These are phyloP conservation scores for Xestia xanthographa DNA, from an alignment of 2,888 invertebrate genomes.

Conservation along the genomic window DNA sequence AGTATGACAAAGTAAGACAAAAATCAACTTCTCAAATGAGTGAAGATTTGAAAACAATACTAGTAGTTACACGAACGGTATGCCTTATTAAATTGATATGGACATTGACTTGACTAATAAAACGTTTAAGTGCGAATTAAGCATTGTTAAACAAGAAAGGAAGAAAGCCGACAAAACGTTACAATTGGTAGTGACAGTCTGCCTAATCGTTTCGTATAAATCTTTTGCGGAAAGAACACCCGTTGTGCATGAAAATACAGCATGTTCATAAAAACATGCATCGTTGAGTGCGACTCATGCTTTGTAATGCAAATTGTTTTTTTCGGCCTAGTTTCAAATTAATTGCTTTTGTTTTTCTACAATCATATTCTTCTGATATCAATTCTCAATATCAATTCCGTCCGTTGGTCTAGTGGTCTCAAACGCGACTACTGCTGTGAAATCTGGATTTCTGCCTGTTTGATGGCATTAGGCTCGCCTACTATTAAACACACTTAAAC, in stretches of 20 bases:
- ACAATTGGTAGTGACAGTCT: slow-evolving; percentile 29
- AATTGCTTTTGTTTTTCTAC: slow-evolving; percentile 22
- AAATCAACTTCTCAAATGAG: neutral
- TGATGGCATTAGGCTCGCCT: too few relatives aligned
- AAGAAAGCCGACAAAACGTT: slow-evolving; percentile 25
- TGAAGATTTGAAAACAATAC: too few relatives aligned
- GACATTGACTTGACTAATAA: neutral
- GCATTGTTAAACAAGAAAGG: slow-evolving; percentile 9
- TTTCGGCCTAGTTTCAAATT: slow-evolving; percentile 32
- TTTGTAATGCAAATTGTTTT: slow-evolving; percentile 41
- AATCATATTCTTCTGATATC: too few relatives aligned
- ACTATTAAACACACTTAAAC: too few relatives aligned
- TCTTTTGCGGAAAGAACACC: slow-evolving; percentile 47
- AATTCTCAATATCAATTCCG: too few relatives aligned
- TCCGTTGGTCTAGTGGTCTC: too few relatives aligned
- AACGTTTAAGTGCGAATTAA: neutral
- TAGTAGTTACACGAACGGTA: neutral
- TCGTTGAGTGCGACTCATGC: slow-evolving; percentile 34
- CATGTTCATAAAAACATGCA: slow-evolving; percentile 36
- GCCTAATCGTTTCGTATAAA: slow-evolving; percentile 40
- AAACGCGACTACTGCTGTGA: too few relatives aligned
- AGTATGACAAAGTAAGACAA: neutral
- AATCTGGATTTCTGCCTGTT: too few relatives aligned
- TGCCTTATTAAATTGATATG: neutral
- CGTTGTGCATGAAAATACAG: slow-evolving; percentile 32